Base-by-base conservation (phyloP, 2,113 vertebrate genomes). In the Lophura nycthemera region DNA sequence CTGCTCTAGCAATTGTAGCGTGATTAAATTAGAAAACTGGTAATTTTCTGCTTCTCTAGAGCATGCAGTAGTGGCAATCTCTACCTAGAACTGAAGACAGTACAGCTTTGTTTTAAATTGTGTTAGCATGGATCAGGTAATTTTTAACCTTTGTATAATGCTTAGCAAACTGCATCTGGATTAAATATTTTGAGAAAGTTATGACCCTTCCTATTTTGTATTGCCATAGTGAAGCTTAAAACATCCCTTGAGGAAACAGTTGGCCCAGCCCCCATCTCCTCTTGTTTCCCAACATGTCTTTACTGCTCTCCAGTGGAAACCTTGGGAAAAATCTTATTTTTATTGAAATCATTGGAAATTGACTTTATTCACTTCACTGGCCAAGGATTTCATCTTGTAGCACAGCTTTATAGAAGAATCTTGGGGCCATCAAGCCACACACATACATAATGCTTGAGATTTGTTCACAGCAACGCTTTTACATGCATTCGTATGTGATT, bases 301-400 rank as follows among this genome's bases (percentile, higher is more conserved):
- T 97, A 95, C 93, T 96, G 95, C 94, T 80, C 95, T 95, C 94
- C 95, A 96, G 90, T 96, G 95, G 96, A 93, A 95, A 88, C 54
- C 47, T 94, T 95, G 76, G 75, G 91, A 78, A 95, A 95, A 95
- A 81, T 72, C 50, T 43, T 91, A 70, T 6, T 21, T 42, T 1
- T 73, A 47, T 34, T 69, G 47, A 81, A 94, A 30, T 78, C 54
- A 17, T 16, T 78, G 43, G 56, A 81, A 86, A 52, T 8, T 40
- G 47, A 77, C 13, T 57, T 82, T 25, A 48, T 88, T 80, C 66
- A n/a, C 36, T 89, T 89, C 40, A 40, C 11, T 36, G 22, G 10
- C 6, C 38, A 87, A 70, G 14, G 14, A 77, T 93, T 92, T 94
- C 50, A 13, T 11, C 61, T 29, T 74, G 29, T 25, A 80, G 47